Conservation (phyloP, 2,797 vertebrate genomes). For the Coccyzus lansbergi region DNA sequence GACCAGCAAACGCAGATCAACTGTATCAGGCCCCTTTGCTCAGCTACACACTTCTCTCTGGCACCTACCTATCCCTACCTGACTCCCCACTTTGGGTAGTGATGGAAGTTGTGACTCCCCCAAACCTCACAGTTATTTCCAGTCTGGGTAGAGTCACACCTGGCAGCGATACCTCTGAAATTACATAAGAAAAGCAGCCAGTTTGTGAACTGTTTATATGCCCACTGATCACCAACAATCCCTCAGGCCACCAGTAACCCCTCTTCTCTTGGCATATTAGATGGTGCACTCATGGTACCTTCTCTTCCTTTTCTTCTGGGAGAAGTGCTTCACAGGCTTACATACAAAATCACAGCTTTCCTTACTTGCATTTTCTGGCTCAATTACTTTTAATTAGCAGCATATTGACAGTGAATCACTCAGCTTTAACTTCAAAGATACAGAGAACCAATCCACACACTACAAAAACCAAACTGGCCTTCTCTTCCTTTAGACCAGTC, state of each 20-base stretch:
- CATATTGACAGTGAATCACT: not conserved
- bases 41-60: rapidly evolving
- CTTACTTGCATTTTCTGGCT: not conserved
- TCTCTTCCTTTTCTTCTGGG: not conserved
- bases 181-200: not conserved
- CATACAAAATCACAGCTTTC: not conserved
- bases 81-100: rapidly evolving
- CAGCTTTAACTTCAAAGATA: not conserved
- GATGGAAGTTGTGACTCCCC: not conserved
- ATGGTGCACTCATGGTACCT: rapidly evolving
- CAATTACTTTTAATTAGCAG: not conserved
- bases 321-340: not conserved
- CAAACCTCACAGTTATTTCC: not conserved
- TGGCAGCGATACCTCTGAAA: not conserved
- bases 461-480: not conserved
- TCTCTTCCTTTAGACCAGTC: not conserved
- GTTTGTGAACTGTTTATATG: not conserved
- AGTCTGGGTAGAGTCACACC: not conserved
- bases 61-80: not conserved
- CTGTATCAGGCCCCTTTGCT: not conserved
- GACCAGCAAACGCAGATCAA: not conserved
- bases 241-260: not conserved
- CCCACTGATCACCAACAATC: not conserved
- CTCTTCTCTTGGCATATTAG: not conserved
- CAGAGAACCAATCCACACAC: rapidly evolving